Percentiles rank a stretch among this genome's conserved stretches.
phyloP scores from a whole-genome alignment of 37 sponge, comb jelly and placozoan genomes.

The Axinella damicornis region DNA sequence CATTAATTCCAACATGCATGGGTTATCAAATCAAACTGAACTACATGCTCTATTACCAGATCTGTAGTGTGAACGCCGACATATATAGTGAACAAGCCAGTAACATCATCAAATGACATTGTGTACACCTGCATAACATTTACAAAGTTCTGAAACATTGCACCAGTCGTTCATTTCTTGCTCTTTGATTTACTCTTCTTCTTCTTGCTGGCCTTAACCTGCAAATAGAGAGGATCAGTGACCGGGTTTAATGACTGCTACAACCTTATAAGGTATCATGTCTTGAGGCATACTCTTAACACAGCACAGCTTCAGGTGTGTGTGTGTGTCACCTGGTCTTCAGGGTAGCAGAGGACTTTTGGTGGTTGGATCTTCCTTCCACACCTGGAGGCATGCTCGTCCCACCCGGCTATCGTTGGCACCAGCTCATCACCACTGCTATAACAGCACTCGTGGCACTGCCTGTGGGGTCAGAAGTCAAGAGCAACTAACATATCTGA shows the following conservation, averaged over 20 bases:
- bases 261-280: neutral
- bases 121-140: too few species aligned
- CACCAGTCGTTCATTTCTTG: neutral
- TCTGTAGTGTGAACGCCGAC: too few species aligned
- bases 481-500: too few species aligned
- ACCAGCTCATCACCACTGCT: slow-evolving; percentile 64
- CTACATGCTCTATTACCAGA: too few species aligned
- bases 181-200: neutral
- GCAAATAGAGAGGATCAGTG: neutral
- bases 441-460: slow-evolving; percentile 71
- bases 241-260: neutral
- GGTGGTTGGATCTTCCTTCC: slow-evolving; percentile 54
- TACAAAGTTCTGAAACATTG: too few species aligned
- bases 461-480: slow-evolving; percentile 24
- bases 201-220: neutral
- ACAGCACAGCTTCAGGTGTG: too few species aligned
- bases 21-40: too few species aligned
- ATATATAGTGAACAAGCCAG: too few species aligned
- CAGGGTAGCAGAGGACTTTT: slow-evolving; percentile 23
- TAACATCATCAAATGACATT: too few species aligned
- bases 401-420: slow-evolving; percentile 33
- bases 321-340: slow-evolving; percentile 50
- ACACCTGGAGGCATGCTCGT: slow-evolving; percentile 54
- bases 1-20: too few species aligned
- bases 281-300: too few species aligned